Conservation (phyloP, 1,140 invertebrate species). For the Dinothrombium tinctorium region DNA sequence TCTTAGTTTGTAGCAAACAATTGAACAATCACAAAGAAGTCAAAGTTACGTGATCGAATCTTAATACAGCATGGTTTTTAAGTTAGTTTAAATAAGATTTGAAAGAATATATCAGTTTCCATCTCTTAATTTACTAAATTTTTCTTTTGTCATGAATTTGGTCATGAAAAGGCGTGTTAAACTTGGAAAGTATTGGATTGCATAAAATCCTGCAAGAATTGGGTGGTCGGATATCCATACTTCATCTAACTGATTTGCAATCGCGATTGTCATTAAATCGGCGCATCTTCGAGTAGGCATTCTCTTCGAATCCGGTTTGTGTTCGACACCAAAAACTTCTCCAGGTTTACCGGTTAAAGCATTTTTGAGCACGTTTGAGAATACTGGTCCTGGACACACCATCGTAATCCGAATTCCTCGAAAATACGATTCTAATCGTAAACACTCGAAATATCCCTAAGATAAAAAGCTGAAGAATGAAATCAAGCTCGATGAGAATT, state of each 20-base stretch:
- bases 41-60: too few relatives aligned
- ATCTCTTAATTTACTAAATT: constrained; percentile 3
- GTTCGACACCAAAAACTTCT: constrained; percentile 21
- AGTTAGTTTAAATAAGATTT: too few relatives aligned
- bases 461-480: background rate
- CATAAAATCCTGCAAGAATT: constrained; percentile 35
- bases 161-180: constrained; percentile 1
- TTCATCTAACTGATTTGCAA: constrained; percentile 47
- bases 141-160: constrained; percentile 2
- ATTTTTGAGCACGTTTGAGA: constrained; percentile 40
- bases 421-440: constrained; percentile 11
- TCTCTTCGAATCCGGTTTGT: constrained; percentile 20
- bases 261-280: constrained; percentile 40
- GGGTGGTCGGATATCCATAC: constrained; percentile 45
- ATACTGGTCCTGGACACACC: constrained; percentile 46
- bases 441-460: constrained; percentile 11
- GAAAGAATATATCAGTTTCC: too few relatives aligned
- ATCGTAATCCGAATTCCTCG: constrained; percentile 36
- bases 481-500: constrained; percentile 16
- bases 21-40: too few relatives aligned
- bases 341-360: constrained; percentile 38
- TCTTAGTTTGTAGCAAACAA: too few relatives aligned
- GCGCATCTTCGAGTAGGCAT: constrained; percentile 46
- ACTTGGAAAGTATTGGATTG: constrained; percentile 15
- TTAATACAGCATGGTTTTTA: too few relatives aligned